Evolutionary conservation across 30 jellyfish, hydroid and myxozoan genomes (phyloP).

Genomic region (Hydra vulgaris): DNA sequence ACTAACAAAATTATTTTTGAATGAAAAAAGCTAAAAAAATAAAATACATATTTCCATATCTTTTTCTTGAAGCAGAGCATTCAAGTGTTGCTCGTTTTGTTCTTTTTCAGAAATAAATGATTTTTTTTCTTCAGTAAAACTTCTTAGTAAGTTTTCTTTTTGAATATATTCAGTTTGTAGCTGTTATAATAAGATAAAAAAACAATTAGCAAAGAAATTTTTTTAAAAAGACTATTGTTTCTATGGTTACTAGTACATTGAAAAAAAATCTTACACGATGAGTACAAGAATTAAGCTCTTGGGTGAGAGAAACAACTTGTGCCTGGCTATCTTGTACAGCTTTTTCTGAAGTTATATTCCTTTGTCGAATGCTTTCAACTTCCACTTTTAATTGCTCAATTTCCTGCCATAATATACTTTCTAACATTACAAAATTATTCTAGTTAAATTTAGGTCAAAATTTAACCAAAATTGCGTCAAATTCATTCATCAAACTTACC

Average conservation of each 20-base stretch:
- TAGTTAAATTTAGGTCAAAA: too few species aligned
- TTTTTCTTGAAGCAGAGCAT: not conserved
- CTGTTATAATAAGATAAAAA: not conserved
- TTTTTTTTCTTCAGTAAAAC: not conserved
- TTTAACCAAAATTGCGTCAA: too few species aligned
- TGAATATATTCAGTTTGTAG: not conserved
- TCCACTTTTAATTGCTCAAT: not conserved
- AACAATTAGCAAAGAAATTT: too few species aligned
- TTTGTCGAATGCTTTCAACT: not conserved
- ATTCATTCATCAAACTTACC: too few species aligned
- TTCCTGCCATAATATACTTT: not conserved
- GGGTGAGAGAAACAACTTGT: not conserved
- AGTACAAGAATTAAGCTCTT: not conserved
- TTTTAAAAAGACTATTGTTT: too few species aligned
- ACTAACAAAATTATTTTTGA: not conserved
- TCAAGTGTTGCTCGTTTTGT: constrained; percentile 31
- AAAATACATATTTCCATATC: not conserved
- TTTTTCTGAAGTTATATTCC: not conserved
- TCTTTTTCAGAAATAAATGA: not conserved
- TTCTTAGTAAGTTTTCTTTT: not conserved
- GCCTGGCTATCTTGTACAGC: not conserved
- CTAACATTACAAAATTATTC: not conserved
- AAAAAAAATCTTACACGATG: not conserved
- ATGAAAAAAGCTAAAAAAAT: not conserved
- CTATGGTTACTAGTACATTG: too few species aligned